phyloP scores from a whole-genome alignment of 1,140 invertebrate species.

The Dreissena polymorpha region DNA sequence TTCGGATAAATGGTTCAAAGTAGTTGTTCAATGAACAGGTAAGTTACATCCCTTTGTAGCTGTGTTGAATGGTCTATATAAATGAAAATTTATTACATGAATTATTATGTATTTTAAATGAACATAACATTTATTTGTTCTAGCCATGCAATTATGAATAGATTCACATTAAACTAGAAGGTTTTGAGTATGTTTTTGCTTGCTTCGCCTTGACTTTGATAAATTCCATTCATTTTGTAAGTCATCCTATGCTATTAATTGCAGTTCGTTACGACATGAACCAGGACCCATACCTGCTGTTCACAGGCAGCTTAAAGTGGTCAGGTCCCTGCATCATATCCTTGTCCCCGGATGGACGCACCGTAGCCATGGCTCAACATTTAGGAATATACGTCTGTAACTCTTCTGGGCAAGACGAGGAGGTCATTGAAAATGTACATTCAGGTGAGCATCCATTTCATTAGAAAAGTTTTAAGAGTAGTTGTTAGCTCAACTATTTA shows the following conservation, averaged over 20 bases:
- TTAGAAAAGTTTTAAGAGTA: background rate
- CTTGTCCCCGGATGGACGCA: slow-evolving; percentile 88
- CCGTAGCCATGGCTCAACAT: slow-evolving; percentile 84
- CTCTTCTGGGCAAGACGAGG: slow-evolving; percentile 84
- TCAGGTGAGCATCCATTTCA: slow-evolving; percentile 78
- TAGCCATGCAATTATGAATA: no score
- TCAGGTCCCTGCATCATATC: slow-evolving; percentile 80
- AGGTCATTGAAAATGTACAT: slow-evolving; percentile 84
- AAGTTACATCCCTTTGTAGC: no score
- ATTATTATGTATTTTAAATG: no score
- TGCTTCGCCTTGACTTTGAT: no score
- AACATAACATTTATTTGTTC: no score
- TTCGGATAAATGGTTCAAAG: no score
- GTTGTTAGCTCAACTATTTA: no score
- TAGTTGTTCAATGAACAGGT: no score
- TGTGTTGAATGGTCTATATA: no score
- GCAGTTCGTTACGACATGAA: slow-evolving; percentile 89
- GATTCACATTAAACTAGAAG: no score
- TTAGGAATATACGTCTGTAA: slow-evolving; percentile 42
- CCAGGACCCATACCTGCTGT: slow-evolving; percentile 87
- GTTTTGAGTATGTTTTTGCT: no score
- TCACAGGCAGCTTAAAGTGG: slow-evolving; percentile 81
- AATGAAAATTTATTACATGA: no score
- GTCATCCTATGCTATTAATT: slow-evolving; percentile 70
- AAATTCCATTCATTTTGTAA: background rate